phyloP scores from a whole-genome alignment of 2,113 vertebrate genomes.

The Syngnathus typhle region DNA sequence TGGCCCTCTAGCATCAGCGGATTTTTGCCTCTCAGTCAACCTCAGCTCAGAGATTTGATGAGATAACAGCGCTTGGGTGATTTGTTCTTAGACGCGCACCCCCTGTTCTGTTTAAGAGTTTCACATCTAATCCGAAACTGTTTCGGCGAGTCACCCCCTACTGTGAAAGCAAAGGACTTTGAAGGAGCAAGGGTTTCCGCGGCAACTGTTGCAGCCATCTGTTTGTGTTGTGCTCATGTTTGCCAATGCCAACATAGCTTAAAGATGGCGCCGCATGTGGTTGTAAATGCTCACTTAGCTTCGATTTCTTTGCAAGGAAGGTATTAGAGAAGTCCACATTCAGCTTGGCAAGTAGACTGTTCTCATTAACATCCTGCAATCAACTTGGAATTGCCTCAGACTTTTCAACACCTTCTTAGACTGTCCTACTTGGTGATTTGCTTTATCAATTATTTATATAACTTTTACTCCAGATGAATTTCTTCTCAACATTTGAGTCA shows the following conservation, averaged over 20 bases:
- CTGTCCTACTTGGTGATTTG: background rate
- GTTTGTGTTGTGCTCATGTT: slow-evolving; percentile 37
- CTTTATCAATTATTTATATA: background rate
- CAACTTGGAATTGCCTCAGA: background rate
- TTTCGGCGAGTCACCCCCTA: slow-evolving; percentile 38
- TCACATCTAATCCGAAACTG: slow-evolving; percentile 6
- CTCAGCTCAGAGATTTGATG: slow-evolving; percentile 23
- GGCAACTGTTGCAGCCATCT: slow-evolving; percentile 60
- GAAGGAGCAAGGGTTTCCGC: slow-evolving; percentile 55
- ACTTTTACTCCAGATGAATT: background rate
- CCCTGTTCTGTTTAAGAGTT: background rate
- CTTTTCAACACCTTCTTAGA: background rate
- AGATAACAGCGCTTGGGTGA: slow-evolving; percentile 20
- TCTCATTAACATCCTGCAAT: background rate
- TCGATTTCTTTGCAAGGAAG: slow-evolving; percentile 5
- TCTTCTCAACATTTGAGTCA: background rate
- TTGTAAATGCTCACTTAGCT: slow-evolving; percentile 25
- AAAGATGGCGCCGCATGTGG: slow-evolving; percentile 25
- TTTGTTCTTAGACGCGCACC: background rate
- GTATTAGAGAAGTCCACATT: slow-evolving; percentile 36
- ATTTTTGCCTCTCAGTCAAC: slow-evolving; percentile 34
- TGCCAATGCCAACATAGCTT: slow-evolving; percentile 13
- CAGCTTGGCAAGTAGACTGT: background rate
- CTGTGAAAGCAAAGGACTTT: slow-evolving; percentile 35
- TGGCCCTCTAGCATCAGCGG: slow-evolving; percentile 22